These are phyloP conservation scores for Helicolenus hilgendorfi DNA, from an alignment of 2,797 vertebrate genomes.

Conservation along the genomic window DNA sequence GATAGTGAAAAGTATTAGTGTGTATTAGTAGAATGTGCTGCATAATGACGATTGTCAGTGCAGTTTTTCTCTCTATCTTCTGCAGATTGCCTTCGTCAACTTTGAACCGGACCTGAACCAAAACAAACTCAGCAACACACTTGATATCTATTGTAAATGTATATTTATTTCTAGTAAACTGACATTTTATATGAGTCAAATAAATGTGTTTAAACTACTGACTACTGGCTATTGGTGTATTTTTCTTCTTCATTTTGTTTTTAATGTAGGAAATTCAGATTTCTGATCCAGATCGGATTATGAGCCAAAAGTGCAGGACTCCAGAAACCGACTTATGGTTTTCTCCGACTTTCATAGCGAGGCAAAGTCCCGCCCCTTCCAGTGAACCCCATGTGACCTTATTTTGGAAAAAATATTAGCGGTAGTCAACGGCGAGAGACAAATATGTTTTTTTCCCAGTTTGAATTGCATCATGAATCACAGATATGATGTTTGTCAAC, in stretches of 20 bases:
- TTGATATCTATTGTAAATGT: constrained; percentile 63
- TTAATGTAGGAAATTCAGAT: not conserved
- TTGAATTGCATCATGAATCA: too few relatives aligned
- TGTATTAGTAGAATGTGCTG: not conserved
- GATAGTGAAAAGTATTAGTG: not conserved
- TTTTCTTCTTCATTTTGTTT: not conserved
- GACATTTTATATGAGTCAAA: constrained; percentile 75
- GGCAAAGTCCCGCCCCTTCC: too few relatives aligned
- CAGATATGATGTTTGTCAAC: too few relatives aligned
- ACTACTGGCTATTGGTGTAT: not conserved
- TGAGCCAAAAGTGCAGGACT: not conserved
- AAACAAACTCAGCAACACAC: constrained; percentile 48
- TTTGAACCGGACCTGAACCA: constrained; percentile 59
- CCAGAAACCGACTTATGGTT: not conserved
- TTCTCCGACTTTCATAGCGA: not conserved
- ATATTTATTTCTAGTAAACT: constrained; percentile 72
- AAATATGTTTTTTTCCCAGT: too few relatives aligned
- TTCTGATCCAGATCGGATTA: not conserved
- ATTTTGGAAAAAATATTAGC: too few relatives aligned
- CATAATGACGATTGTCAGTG: not conserved
- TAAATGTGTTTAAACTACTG: constrained; percentile 53
- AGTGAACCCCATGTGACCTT: too few relatives aligned
- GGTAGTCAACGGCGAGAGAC: too few relatives aligned
- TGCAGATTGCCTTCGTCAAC: constrained; percentile 79
- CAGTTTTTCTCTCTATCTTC: constrained; percentile 41